These are phyloP conservation scores for Tachina fera DNA, from an alignment of 2,888 invertebrate species.

Conservation along the genomic window DNA sequence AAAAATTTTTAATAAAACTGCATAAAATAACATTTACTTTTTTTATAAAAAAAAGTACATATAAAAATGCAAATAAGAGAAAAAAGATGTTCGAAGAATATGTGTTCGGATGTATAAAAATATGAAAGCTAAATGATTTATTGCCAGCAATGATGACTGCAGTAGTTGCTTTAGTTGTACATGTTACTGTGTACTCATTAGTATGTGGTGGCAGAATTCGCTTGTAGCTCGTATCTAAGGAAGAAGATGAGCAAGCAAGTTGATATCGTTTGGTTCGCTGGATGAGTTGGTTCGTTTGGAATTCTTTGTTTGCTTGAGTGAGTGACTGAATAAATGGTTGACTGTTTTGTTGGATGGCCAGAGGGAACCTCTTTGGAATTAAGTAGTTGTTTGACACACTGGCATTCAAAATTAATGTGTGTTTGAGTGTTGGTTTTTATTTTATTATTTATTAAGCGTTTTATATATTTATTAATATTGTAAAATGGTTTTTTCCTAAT, in stretches of 20 bases:
- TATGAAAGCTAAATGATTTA: slow-evolving; percentile 79
- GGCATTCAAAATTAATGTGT: slow-evolving; percentile 47
- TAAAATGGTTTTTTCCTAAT: slow-evolving; percentile 60
- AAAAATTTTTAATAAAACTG: slow-evolving; percentile 25
- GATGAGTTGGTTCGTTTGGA: slow-evolving; percentile 51
- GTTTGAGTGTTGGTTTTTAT: slow-evolving; percentile 25
- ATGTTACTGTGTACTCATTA: background rate
- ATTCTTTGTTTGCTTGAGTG: slow-evolving; percentile 49
- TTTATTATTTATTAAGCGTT: slow-evolving; percentile 55
- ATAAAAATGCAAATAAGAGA: slow-evolving; percentile 74
- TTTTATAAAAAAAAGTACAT: slow-evolving; percentile 53
- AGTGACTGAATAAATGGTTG: slow-evolving; percentile 32
- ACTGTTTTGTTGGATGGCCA: slow-evolving; percentile 25
- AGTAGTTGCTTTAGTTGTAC: slow-evolving; percentile 39
- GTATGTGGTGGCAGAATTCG: slow-evolving; percentile 13
- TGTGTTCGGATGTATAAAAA: slow-evolving; percentile 72
- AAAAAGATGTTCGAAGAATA: slow-evolving; percentile 34
- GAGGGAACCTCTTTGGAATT: slow-evolving; percentile 59
- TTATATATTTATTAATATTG: slow-evolving; percentile 53
- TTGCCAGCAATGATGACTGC: slow-evolving; percentile 71
- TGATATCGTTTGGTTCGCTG: slow-evolving; percentile 25
- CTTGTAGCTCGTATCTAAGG: slow-evolving; percentile 16
- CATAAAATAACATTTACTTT: slow-evolving; percentile 20
- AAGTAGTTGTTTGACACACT: slow-evolving; percentile 65
- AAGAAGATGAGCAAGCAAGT: slow-evolving; percentile 37